Evolutionary conservation across 2,797 vertebrate genomes (phyloP).

Genomic region (Ptychobarbus kaznakovi): DNA sequence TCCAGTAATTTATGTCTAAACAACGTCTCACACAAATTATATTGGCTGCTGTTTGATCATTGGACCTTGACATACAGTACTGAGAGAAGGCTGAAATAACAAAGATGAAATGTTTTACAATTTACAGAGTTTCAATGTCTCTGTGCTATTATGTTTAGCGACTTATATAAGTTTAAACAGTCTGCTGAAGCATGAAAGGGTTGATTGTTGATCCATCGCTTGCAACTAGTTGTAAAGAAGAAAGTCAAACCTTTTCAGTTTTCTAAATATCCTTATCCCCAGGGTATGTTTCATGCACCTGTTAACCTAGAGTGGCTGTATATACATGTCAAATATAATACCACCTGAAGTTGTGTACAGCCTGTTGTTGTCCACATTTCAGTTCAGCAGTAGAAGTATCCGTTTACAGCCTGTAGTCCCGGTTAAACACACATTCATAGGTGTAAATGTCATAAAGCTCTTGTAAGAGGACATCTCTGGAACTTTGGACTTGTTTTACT

Average conservation of each 20-base stretch:
- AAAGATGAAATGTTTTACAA: background rate
- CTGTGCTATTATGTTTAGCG: background rate
- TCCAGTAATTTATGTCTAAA: conserved; percentile 12
- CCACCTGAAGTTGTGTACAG: background rate
- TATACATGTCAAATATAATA: background rate
- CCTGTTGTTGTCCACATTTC: background rate
- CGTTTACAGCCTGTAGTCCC: conserved; percentile 3
- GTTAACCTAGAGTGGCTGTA: background rate
- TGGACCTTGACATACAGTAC: background rate
- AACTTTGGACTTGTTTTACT: conserved; percentile 31
- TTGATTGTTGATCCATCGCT: background rate
- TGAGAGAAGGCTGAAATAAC: background rate
- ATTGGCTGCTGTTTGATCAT: background rate
- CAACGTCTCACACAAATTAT: conserved; percentile 6
- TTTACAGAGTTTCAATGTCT: background rate
- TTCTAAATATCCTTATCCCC: background rate
- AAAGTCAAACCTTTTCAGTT: background rate
- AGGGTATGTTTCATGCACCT: background rate
- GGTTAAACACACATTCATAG: background rate
- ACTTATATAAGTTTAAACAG: background rate
- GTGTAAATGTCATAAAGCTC: conserved; percentile 16
- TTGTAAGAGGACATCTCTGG: background rate
- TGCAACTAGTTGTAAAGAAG: background rate
- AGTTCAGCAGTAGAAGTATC: background rate
- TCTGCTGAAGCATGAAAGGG: background rate